phyloP scores from a whole-genome alignment of 2,113 vertebrate species.

The Apaloderma vittatum region DNA sequence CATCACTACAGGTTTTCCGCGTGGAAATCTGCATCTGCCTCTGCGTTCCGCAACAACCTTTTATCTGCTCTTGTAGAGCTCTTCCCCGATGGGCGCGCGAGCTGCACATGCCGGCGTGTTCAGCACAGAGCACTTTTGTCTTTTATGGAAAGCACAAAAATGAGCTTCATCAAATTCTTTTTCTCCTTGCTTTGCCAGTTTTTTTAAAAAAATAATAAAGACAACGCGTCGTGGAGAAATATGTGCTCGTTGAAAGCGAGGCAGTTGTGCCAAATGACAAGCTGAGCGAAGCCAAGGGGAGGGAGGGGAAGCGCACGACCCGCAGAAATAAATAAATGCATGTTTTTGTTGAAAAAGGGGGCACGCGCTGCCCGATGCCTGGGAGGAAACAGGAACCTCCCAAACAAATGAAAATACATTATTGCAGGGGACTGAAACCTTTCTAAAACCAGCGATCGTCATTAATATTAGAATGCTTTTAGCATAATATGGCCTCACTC shows the following conservation, averaged over 20 bases:
- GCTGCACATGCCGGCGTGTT: conserved; percentile 32
- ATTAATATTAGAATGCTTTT: conserved; percentile 37
- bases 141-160: conserved; percentile 26
- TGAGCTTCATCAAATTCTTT: conserved; percentile 34
- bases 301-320: not conserved
- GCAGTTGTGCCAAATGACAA: not conserved
- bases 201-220: too few relatives aligned
- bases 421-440: not conserved
- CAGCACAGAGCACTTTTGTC: conserved; percentile 44
- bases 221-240: not conserved
- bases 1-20: not conserved
- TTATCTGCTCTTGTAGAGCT: conserved; percentile 4
- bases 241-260: not conserved
- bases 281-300: not conserved
- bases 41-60: not conserved
- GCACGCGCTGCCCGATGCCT: not conserved
- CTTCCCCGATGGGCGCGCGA: not conserved
- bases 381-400: not conserved
- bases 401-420: not conserved
- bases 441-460: not conserved
- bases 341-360: not conserved
- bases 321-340: not conserved
- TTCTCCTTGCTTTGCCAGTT: not conserved
- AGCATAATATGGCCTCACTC: not conserved
- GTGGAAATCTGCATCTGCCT: conserved; percentile 37